Conservation (phyloP, 1,140 invertebrate species). For the Parasteatoda tepidariorum region DNA sequence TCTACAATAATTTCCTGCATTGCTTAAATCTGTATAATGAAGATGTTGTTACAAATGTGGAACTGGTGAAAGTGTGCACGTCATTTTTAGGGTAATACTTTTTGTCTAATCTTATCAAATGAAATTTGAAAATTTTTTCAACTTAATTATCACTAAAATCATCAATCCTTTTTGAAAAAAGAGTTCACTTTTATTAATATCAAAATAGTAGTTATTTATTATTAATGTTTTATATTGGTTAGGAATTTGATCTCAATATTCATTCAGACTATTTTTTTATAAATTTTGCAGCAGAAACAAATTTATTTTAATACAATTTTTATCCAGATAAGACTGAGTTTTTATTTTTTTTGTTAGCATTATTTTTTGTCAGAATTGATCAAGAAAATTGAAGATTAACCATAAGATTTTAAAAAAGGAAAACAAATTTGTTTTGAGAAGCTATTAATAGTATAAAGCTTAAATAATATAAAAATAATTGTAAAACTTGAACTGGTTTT, state of each 20-base stretch:
- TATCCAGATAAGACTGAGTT: no score
- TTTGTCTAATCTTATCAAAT: not conserved
- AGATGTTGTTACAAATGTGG: constrained; percentile 88
- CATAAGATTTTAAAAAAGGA: no score
- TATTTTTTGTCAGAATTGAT: no score
- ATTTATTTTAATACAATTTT: not conserved
- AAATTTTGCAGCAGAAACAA: not conserved
- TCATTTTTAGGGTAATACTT: constrained; percentile 79
- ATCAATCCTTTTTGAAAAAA: not conserved
- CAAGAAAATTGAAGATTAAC: no score
- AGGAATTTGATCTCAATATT: not conserved
- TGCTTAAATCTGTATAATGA: constrained; percentile 92
- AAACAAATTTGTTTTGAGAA: no score
- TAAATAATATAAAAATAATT: no score
- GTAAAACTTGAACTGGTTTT: no score
- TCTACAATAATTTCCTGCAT: constrained; percentile 96
- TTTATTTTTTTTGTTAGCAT: no score
- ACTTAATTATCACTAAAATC: not conserved
- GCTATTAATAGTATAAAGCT: no score
- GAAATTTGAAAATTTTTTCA: not conserved
- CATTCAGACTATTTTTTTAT: not conserved
- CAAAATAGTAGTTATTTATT: not conserved
- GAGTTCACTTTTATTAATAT: not conserved
- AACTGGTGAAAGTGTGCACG: constrained; percentile 85
- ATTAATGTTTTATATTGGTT: not conserved